These are phyloP conservation scores for Drosophila quadrilineata DNA, from an alignment of 1,140 invertebrate species.

Conservation along the genomic window DNA sequence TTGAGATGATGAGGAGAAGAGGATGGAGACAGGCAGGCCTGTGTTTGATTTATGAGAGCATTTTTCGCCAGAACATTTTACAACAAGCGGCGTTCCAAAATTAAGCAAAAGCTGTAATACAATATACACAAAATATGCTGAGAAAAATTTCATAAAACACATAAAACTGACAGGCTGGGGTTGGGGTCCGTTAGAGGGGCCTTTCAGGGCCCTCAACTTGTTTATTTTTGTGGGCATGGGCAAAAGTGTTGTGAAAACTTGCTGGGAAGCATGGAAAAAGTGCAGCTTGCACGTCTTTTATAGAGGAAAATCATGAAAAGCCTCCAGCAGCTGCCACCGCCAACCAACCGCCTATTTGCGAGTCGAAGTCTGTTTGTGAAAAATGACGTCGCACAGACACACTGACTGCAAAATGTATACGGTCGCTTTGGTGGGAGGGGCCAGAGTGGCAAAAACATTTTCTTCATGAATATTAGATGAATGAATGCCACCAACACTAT, in stretches of 20 bases:
- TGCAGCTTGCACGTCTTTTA: conserved; percentile 70
- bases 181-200: not conserved
- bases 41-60: conserved; percentile 73
- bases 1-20: not conserved
- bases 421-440: not conserved
- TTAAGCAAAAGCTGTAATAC: conserved; percentile 67
- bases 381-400: conserved; percentile 55
- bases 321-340: conserved; percentile 22
- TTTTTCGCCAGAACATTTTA: conserved; percentile 49
- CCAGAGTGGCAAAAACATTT: conserved; percentile 36
- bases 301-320: conserved; percentile 71
- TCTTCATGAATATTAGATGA: conserved; percentile 75
- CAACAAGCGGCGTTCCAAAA: conserved; percentile 54
- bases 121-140: conserved; percentile 72
- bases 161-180: conserved; percentile 62
- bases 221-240: too few species aligned
- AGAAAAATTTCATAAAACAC: conserved; percentile 74
- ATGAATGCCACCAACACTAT: conserved; percentile 20
- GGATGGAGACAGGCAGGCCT: conserved; percentile 32
- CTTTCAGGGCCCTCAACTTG: too few species aligned
- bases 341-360: not conserved
- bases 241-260: not conserved
- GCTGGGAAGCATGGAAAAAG: conserved; percentile 11
- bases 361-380: conserved; percentile 57
- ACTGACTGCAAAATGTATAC: conserved; percentile 46